phyloP scores from a whole-genome alignment of 2,113 vertebrate genomes.

The Otus sunia region DNA sequence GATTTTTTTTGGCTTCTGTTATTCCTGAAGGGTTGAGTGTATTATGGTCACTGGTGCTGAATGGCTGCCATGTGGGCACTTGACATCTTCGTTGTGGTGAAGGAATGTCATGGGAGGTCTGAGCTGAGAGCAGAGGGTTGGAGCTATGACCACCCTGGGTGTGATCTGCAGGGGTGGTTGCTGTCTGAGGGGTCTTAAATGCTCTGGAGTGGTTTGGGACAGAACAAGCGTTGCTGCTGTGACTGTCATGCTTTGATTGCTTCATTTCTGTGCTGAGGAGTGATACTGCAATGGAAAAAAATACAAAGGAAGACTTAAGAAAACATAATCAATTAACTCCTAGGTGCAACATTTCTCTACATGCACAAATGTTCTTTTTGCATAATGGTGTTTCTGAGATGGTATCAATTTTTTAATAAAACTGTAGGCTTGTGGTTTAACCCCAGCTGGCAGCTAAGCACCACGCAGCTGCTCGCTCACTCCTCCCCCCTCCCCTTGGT shows the following conservation, averaged over 20 bases:
- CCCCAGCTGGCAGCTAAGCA: too few species aligned
- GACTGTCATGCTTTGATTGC: neutral
- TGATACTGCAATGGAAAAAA: neutral
- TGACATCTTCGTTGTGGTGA: neutral
- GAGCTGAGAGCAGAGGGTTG: neutral
- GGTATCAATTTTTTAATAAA: neutral
- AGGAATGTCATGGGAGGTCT: neutral
- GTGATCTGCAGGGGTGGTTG: neutral
- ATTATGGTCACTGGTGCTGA: neutral
- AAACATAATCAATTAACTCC: neutral
- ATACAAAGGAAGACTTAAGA: neutral
- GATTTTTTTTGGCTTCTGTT: neutral
- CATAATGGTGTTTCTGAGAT: neutral
- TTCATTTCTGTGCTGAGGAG: neutral
- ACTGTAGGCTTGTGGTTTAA: neutral
- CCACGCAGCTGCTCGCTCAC: too few species aligned
- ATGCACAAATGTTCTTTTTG: neutral
- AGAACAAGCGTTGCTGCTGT: neutral
- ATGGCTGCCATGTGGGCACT: neutral
- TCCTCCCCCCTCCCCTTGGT: too few species aligned
- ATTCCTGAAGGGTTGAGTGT: neutral
- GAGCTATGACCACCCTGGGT: neutral
- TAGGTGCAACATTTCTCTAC: neutral
- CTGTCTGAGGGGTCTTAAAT: neutral
- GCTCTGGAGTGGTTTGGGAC: neutral